Evolutionary conservation across 2,888 invertebrate genomes (phyloP), one percentile per base, ranked within the genome.

Genomic region (Blomia tropicalis): DNA sequence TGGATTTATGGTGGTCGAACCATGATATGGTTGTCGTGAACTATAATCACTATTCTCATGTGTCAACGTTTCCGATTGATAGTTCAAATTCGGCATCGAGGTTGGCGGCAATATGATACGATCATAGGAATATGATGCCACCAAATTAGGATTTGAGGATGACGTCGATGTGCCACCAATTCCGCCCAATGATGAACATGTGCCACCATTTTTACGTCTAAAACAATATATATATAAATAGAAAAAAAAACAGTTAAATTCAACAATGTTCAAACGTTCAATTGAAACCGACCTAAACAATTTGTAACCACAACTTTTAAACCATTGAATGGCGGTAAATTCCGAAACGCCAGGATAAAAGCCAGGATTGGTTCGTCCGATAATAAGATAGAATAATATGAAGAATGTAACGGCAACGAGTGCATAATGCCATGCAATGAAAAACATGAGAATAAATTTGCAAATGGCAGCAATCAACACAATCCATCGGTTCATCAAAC

Each of bases 41-140:
- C 91, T 84, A 75, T 93, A 95, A 75, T 95, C 95, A 75, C 86
- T 85, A 75, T 93, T 95, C 71, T 91, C 89, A 72, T 93, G 91
- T 68, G 91, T 95, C 60, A 93, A 77, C 71, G 92, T 87, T 65
- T 90, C 83, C 61, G 88, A 83, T 67, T 83, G 83, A 36, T 89
- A 80, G 60, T 72, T 81, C 32, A 88, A 81, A 61, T 83, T 84
- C 0, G 84, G 83, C 73, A 70, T 69, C 62, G 74, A 70, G 60
- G 75, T 72, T 36, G 25, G 29, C 4, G 74, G 72, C 4, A 76
- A 73, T 5, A 76, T 68, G 36, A 75, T 71, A 67, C 75, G 73
- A 58, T 69, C 67, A 82, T 85, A 25, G 11, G 56, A 56, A 25
- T 56, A 56, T 25, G 56, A 56, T 87, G 72, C 87, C 86, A 88